phyloP scores from a whole-genome alignment of 2,797 vertebrate species.

The Lemur catta region DNA sequence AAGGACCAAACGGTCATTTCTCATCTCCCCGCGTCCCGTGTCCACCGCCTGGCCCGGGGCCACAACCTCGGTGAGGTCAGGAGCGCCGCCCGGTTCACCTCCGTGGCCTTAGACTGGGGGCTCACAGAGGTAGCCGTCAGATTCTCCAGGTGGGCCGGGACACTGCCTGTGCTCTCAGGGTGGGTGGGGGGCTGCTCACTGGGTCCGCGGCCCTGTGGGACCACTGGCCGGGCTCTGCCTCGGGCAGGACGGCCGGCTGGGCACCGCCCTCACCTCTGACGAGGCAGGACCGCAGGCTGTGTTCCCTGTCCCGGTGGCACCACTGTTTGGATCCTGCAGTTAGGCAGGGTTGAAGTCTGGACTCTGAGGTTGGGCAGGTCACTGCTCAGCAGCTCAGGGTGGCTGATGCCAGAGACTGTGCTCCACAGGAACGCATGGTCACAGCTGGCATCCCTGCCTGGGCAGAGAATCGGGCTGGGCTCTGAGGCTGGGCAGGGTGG shows the following conservation, averaged over 20 bases:
- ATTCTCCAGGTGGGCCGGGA: rapidly evolving
- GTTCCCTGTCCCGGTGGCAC: background rate
- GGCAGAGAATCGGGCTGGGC: too few relatives aligned
- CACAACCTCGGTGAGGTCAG: too few relatives aligned
- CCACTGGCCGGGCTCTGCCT: too few relatives aligned
- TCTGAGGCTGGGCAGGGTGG: background rate
- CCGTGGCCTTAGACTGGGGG: rapidly evolving
- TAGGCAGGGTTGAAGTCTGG: background rate
- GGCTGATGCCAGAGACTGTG: too few relatives aligned
- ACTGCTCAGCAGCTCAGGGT: background rate
- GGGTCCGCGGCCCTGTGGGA: too few relatives aligned
- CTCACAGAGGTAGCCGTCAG: background rate
- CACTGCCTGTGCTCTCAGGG: background rate
- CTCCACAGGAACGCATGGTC: background rate
- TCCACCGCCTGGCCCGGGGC: background rate
- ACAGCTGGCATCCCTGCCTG: background rate
- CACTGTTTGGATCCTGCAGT: background rate
- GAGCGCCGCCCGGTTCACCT: background rate
- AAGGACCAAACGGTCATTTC: background rate
- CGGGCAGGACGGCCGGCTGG: background rate
- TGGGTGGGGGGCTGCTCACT: background rate
- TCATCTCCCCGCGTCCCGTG: rapidly evolving
- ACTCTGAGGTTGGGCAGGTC: background rate
- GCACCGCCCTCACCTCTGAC: background rate
- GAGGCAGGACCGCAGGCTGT: rapidly evolving